Conservation (phyloP, 2,888 invertebrate species). For the Caenorhabditis angaria region DNA sequence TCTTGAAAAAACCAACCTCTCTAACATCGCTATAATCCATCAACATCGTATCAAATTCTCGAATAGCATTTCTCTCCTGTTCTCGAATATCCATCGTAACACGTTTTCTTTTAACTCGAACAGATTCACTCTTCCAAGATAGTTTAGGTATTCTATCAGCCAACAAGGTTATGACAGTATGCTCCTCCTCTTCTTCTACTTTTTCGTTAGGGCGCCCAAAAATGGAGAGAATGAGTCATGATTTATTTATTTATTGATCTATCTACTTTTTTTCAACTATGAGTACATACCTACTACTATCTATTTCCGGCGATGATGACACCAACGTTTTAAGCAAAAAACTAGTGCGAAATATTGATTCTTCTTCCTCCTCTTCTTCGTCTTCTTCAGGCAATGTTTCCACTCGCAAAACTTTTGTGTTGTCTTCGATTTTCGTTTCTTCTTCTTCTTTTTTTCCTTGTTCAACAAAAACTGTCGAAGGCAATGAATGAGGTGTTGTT, state of each 20-base stretch:
- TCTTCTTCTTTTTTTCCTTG: conserved; percentile 5
- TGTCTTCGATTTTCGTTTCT: background rate
- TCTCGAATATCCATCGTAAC: conserved; percentile 25
- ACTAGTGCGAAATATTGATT: conserved; percentile 1
- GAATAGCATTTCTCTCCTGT: conserved; percentile 39
- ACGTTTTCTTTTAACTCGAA: conserved; percentile 19
- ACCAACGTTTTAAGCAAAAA: background rate
- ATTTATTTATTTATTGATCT: background rate
- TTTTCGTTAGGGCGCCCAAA: background rate
- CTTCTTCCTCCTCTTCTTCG: background rate
- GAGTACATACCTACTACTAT: conserved; percentile 1
- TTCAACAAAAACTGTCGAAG: background rate
- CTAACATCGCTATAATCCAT: conserved; percentile 13
- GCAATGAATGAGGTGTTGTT: background rate
- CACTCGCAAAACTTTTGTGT: background rate
- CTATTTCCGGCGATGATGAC: background rate
- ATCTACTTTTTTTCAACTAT: no score
- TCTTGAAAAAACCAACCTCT: background rate
- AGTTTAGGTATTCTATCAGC: conserved; percentile 22
- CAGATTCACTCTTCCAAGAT: conserved; percentile 32
- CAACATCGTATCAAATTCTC: conserved; percentile 32
- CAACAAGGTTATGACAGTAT: conserved; percentile 28
- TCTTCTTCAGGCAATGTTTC: background rate
- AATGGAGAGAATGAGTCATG: conserved; percentile 20
- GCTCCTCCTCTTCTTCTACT: background rate